These are phyloP conservation scores for Platycercus adscitus DNA, from an alignment of 2,113 vertebrate species.

Conservation along the genomic window DNA sequence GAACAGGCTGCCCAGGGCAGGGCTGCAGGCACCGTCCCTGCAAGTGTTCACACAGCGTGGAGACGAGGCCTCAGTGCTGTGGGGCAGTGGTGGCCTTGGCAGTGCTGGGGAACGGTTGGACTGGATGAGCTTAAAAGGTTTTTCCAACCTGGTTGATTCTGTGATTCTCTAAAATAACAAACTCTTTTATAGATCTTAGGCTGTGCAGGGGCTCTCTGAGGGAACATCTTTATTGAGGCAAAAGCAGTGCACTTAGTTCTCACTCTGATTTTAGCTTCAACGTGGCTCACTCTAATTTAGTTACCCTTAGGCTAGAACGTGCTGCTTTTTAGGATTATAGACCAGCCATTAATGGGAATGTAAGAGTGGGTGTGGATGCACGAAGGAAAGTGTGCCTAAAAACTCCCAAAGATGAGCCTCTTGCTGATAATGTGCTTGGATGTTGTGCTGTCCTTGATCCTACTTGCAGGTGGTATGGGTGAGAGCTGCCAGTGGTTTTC, in stretches of 20 bases:
- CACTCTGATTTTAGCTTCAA: background rate
- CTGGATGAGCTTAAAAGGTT: background rate
- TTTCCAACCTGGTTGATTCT: background rate
- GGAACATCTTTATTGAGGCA: background rate
- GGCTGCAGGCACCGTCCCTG: too few species aligned
- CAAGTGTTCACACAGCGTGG: too few species aligned
- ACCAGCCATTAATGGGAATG: background rate
- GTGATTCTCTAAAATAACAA: background rate
- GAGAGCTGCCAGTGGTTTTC: background rate
- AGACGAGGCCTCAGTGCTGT: too few species aligned
- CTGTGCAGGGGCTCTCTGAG: background rate
- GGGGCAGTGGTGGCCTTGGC: too few species aligned
- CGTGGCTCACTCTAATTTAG: background rate
- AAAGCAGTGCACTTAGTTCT: background rate
- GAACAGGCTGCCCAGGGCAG: too few species aligned
- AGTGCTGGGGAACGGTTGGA: background rate
- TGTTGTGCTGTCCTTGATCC: background rate
- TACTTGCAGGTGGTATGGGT: background rate
- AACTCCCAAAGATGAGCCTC: background rate
- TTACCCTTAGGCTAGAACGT: background rate
- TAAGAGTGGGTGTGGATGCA: background rate
- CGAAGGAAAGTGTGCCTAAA: background rate
- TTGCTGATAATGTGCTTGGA: background rate
- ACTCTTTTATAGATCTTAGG: rapidly evolving
- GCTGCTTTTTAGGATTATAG: background rate